Conservation (phyloP, 2,888 invertebrate genomes). For the Auanema freiburgensis region DNA sequence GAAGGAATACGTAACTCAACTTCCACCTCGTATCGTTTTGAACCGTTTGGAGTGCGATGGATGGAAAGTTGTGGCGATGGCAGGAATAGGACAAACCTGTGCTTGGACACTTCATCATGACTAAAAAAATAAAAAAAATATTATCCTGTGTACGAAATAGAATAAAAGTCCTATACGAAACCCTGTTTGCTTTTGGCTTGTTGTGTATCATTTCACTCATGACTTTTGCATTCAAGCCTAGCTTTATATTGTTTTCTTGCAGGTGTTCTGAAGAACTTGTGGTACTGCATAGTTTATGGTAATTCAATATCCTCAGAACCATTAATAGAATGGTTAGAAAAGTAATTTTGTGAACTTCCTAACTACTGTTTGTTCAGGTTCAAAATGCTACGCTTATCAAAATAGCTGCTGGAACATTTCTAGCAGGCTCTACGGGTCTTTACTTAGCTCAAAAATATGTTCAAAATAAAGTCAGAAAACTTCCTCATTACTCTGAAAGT, state of each 20-base stretch:
- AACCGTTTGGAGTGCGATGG: constrained; percentile 66
- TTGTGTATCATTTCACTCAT: too few relatives aligned
- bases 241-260: constrained; percentile 3
- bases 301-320: background rate
- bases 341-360: too few relatives aligned
- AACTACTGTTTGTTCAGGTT: constrained; percentile 30
- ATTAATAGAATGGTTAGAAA: too few relatives aligned
- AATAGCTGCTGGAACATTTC: constrained; percentile 55
- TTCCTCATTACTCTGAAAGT: constrained; percentile 54
- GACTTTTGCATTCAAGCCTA: background rate
- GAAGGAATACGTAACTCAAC: constrained; percentile 63
- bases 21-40: constrained; percentile 66
- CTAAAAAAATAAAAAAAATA: constrained; percentile 11
- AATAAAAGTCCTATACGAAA: too few relatives aligned
- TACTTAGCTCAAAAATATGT: constrained; percentile 55
- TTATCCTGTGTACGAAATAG: background rate
- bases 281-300: background rate
- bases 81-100: constrained; percentile 69
- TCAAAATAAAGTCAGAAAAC: constrained; percentile 47
- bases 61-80: constrained; percentile 66
- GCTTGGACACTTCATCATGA: constrained; percentile 68
- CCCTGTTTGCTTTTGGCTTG: too few relatives aligned
- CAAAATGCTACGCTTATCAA: constrained; percentile 50
- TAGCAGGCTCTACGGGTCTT: constrained; percentile 52
- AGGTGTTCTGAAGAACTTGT: background rate